Evolutionary conservation across 2,113 vertebrate species (phyloP).

Genomic region (Phalacrocorax pelagicus): DNA sequence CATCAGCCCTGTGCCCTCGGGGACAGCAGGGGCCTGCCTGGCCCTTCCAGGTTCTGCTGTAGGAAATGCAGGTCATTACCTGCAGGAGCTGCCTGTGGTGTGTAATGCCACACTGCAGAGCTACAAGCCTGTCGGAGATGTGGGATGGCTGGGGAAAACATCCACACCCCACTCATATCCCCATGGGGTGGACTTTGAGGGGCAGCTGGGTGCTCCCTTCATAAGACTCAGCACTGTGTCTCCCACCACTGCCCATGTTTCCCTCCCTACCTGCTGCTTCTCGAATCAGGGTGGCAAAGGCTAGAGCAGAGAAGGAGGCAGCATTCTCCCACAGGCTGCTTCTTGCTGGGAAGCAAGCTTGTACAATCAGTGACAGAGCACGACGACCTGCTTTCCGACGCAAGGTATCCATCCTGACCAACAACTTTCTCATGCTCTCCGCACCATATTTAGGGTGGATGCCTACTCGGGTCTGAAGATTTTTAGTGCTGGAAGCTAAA

Average conservation of each 20-base stretch:
- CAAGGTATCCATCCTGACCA: fast-evolving
- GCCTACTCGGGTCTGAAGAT: background rate
- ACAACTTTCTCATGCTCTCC: background rate
- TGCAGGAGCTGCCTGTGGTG: background rate
- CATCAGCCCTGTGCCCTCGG: background rate
- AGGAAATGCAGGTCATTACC: background rate
- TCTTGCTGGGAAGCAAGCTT: background rate
- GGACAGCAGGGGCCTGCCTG: background rate
- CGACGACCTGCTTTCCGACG: background rate
- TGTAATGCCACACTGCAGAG: background rate
- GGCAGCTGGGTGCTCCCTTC: background rate
- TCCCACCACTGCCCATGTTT: background rate
- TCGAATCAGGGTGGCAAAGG: background rate
- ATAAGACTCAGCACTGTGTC: background rate
- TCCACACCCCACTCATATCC: background rate
- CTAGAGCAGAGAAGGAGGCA: background rate
- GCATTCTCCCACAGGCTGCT: background rate
- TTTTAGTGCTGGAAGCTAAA: background rate
- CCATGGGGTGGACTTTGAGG: background rate
- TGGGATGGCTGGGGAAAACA: background rate
- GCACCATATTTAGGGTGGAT: background rate
- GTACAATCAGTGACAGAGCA: background rate
- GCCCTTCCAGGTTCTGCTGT: background rate
- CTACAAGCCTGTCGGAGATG: background rate
- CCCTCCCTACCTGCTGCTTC: background rate